phyloP scores from a whole-genome alignment of 1,140 invertebrate species.

The Brachionus calyciflorus region DNA sequence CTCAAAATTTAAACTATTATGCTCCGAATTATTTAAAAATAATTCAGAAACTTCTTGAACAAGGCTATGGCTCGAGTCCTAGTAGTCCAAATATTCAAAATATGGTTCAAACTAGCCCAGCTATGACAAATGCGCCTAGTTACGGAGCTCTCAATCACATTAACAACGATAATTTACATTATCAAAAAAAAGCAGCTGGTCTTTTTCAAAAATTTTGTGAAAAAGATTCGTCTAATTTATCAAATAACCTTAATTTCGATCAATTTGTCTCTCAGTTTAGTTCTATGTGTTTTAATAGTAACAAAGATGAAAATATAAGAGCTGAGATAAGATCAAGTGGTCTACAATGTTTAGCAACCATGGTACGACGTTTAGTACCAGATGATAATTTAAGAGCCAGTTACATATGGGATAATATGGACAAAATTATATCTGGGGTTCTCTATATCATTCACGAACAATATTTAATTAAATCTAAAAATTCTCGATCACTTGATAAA shows the following conservation, averaged over 20 bases:
- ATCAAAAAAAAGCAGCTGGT: constrained; percentile 32
- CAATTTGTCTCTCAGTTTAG: constrained; percentile 43
- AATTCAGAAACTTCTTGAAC: constrained; percentile 29
- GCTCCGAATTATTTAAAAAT: constrained; percentile 32
- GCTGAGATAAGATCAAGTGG: constrained; percentile 30
- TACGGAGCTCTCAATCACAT: neutral
- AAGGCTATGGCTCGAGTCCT: neutral
- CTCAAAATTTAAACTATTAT: constrained; percentile 39
- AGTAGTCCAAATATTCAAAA: neutral
- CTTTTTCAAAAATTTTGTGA: constrained; percentile 36
- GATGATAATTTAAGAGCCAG: constrained; percentile 22
- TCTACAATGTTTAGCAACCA: constrained; percentile 26
- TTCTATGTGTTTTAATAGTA: constrained; percentile 33
- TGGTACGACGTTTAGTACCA: neutral
- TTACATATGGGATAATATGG: constrained; percentile 43
- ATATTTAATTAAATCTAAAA: neutral
- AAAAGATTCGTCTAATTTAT: constrained; percentile 39
- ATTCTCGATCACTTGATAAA: neutral
- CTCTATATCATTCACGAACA: constrained; percentile 28
- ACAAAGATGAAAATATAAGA: neutral
- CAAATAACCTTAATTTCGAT: constrained; percentile 39
- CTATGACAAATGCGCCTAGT: neutral
- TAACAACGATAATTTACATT: constrained; percentile 8
- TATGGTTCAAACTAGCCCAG: neutral
- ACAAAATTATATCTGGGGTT: constrained; percentile 20